Conservation (phyloP, 2,797 vertebrate genomes). For the Erpetoichthys calabaricus region DNA sequence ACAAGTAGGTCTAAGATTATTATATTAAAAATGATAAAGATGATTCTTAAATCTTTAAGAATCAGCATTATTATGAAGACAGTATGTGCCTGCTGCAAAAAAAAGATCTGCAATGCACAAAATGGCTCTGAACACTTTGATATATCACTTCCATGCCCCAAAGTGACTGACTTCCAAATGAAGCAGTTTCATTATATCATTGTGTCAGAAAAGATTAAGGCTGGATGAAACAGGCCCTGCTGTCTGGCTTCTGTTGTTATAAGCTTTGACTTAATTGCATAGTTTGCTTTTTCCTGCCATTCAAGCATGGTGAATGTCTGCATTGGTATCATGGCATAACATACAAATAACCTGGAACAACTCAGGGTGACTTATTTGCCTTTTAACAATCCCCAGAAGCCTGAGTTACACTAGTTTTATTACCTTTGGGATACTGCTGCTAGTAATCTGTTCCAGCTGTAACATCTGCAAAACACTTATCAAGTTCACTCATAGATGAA, state of each 20-base stretch:
- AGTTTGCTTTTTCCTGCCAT: conserved; percentile 1
- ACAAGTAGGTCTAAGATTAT: too few species aligned
- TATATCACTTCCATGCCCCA: too few species aligned
- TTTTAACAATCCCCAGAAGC: conserved; percentile 9
- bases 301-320: conserved; percentile 9
- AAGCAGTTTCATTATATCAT: too few species aligned
- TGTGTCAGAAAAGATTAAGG: conserved; percentile 5
- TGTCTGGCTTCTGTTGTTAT: conserved; percentile 41
- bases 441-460: conserved; percentile 15
- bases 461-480: conserved; percentile 8
- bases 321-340: not conserved
- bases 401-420: not conserved
- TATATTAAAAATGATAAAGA: too few species aligned
- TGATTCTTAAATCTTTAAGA: too few species aligned
- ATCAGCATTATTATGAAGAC: too few species aligned
- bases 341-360: not conserved
- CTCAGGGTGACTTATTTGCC: not conserved
- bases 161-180: too few species aligned
- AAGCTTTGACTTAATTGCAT: conserved; percentile 25
- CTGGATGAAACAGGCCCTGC: conserved; percentile 27
- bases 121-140: too few species aligned
- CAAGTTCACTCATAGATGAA: not conserved
- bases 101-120: too few species aligned
- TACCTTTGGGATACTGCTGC: conserved; percentile 5
- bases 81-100: too few species aligned